Conservation (phyloP, 2,797 vertebrate genomes). For the Setipinna tenuifilis region DNA sequence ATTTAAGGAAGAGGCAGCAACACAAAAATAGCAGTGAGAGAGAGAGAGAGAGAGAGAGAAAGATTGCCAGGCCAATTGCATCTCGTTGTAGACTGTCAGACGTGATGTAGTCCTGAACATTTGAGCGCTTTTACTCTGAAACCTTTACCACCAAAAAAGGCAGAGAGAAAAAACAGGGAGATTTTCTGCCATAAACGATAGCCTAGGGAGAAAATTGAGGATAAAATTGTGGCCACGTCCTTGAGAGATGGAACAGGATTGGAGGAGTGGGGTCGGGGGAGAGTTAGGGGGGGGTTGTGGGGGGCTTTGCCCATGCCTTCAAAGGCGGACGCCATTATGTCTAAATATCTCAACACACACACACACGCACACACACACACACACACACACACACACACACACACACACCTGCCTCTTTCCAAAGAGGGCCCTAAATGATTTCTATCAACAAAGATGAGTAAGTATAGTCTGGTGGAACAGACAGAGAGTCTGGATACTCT, state of each 20-base stretch:
- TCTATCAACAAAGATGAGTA: background rate
- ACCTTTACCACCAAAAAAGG: background rate
- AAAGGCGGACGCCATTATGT: background rate
- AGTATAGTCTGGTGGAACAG: too few relatives aligned
- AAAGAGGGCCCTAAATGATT: slow-evolving; percentile 7
- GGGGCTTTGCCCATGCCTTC: background rate
- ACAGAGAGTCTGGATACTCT: too few relatives aligned
- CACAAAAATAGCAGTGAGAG: slow-evolving; percentile 6
- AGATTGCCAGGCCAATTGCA: background rate
- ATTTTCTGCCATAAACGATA: background rate
- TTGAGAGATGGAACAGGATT: background rate
- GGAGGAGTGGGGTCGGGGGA: background rate
- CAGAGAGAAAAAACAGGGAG: background rate
- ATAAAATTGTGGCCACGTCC: background rate
- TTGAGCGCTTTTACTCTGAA: background rate
- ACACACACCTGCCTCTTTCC: background rate
- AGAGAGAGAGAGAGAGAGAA: background rate
- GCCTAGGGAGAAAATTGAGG: background rate
- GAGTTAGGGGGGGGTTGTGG: background rate
- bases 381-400: too few relatives aligned
- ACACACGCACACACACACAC: too few relatives aligned
- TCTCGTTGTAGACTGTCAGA: background rate
- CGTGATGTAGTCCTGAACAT: background rate
- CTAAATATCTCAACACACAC: background rate
- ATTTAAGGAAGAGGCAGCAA: background rate